Conservation (phyloP, 2,113 vertebrate genomes). For the Sigmodon hispidus region DNA sequence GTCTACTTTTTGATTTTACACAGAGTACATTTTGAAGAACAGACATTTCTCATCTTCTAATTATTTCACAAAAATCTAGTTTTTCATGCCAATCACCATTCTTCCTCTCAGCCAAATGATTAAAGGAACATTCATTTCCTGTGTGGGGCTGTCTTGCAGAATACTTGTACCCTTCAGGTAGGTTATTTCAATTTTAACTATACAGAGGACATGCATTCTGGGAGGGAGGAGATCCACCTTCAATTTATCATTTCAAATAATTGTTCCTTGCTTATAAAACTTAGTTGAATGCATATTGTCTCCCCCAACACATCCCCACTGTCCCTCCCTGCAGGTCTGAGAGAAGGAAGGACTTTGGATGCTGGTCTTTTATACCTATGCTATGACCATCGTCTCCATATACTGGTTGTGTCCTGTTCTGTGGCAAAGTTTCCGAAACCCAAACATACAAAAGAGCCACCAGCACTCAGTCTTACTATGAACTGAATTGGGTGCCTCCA, state of each 20-base stretch:
- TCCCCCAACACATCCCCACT: background rate
- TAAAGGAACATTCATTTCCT: slow-evolving; percentile 52
- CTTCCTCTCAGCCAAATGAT: slow-evolving; percentile 49
- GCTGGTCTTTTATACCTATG: background rate
- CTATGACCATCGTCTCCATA: fast-evolving
- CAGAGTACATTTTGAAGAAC: background rate
- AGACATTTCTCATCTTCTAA: slow-evolving; percentile 28
- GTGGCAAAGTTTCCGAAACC: background rate
- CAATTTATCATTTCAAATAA: slow-evolving; percentile 15
- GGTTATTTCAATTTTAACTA: slow-evolving; percentile 70
- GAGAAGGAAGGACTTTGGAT: background rate
- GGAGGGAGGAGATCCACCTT: background rate
- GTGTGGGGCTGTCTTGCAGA: background rate
- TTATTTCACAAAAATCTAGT: slow-evolving; percentile 10
- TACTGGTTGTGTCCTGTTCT: background rate
- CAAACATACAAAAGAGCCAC: background rate
- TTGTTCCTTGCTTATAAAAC: background rate
- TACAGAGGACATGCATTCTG: slow-evolving; percentile 52
- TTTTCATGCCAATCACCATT: background rate
- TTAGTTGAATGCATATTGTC: background rate
- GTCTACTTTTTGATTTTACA: background rate
- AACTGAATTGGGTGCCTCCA: background rate
- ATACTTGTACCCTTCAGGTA: slow-evolving; percentile 3
- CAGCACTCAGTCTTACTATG: background rate
- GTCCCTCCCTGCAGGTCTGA: background rate